phyloP scores from a whole-genome alignment of 2,113 vertebrate species.

The Pampusana beccarii region DNA sequence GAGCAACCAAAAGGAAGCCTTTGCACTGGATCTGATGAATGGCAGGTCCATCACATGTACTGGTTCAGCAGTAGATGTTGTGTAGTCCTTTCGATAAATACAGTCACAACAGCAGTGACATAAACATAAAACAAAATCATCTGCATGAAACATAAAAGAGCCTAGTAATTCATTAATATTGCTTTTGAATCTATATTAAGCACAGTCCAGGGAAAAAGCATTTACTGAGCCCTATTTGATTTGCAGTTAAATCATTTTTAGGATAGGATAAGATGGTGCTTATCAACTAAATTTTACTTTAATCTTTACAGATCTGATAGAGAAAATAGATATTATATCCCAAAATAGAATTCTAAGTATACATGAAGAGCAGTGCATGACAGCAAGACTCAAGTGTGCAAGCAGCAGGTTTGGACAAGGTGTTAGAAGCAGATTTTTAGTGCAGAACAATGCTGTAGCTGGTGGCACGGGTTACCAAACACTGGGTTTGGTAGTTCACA shows the following conservation, averaged over 20 bases:
- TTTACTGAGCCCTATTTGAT: background rate
- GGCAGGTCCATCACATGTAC: background rate
- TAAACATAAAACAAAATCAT: slow-evolving; percentile 3
- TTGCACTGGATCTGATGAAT: background rate
- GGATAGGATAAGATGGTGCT: background rate
- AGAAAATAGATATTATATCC: background rate
- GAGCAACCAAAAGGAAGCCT: slow-evolving; percentile 20
- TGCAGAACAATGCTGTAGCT: background rate
- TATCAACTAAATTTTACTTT: background rate
- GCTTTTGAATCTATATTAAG: background rate
- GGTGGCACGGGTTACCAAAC: background rate
- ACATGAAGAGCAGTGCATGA: background rate
- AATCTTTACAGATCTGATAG: background rate
- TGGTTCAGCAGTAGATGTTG: background rate
- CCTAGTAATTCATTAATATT: background rate
- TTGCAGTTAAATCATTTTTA: background rate
- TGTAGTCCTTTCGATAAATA: background rate
- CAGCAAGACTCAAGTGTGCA: background rate
- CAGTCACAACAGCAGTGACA: background rate
- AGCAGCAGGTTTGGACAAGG: background rate
- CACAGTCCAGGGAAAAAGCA: background rate
- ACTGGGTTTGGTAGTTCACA: background rate
- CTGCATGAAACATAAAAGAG: background rate
- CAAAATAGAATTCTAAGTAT: background rate
- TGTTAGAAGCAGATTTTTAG: background rate